Conservation (phyloP, 2,888 invertebrate species). For the Zaprionus obscuricornis region DNA sequence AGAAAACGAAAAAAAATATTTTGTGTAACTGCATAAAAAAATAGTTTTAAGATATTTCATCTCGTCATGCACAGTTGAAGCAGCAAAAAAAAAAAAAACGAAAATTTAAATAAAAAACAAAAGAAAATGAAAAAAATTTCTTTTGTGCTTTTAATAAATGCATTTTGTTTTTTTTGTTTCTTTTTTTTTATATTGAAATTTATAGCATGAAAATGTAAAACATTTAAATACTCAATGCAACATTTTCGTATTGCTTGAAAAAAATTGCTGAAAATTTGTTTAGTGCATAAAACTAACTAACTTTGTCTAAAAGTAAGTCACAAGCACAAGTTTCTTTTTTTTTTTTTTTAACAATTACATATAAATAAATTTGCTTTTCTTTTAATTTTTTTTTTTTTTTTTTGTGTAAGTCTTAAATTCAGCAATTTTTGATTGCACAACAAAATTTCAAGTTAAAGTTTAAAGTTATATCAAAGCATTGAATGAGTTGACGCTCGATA, state of each 20-base stretch:
- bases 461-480: constrained; percentile 4
- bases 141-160: constrained; percentile 50
- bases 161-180: not conserved
- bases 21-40: too few species aligned
- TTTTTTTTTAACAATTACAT: not conserved
- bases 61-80: constrained; percentile 45
- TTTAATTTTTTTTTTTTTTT: too few species aligned
- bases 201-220: too few species aligned
- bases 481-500: not conserved
- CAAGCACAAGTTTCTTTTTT: too few species aligned
- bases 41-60: not conserved
- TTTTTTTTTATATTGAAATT: too few species aligned
- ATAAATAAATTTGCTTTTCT: too few species aligned
- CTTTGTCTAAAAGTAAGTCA: constrained; percentile 20
- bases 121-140: too few species aligned
- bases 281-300: too few species aligned
- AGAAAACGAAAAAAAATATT: not conserved
- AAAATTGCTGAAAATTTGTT: too few species aligned
- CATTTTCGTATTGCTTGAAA: too few species aligned
- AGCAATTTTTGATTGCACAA: constrained; percentile 45
- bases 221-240: not conserved
- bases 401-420: constrained; percentile 44
- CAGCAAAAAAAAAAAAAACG: constrained; percentile 42
- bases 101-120: constrained; percentile 51
- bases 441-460: constrained; percentile 21